Evolutionary conservation across 2,888 invertebrate species (phyloP), one percentile per base, ranked within the genome.

Genomic region (Teinopalpus imperialis): DNA sequence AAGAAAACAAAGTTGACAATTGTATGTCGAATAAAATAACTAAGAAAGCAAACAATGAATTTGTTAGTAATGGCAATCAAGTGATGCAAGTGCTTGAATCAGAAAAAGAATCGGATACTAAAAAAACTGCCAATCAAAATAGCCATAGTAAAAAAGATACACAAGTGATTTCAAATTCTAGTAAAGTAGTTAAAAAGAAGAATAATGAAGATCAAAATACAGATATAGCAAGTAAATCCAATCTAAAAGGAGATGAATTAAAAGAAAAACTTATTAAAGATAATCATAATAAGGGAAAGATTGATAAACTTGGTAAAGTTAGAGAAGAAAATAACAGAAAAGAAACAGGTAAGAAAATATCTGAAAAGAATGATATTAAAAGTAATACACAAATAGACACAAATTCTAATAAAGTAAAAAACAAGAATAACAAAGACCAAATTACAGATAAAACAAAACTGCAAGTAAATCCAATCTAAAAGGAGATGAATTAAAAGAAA

Each of bases 1-100:
- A 70, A 29, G 65, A 60, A 5, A 62, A 61, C 56, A 24, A 45
- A 31, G 6, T 1, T 7, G 21, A 29, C 9, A 21, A 10, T 21
- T 13, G 14, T 14, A 8, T 12, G n/a, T 7, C 8, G 2, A 10
- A 7, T 5, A 32, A 31, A 23, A 6, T 27, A 7, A 7, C 7
- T 8, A 18, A 29, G 14, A 14, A 3, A 2, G 2, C n/a, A 1
- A 29, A 29, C 14, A 0, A 7, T n/a, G 29, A 7, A 7, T 3
- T 7, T 13, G n/a, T 1, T 14, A 12, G 3, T n/a, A 6, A 3
- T 13, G 12, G 2, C 2, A 6, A 12, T 8, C 5, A 8, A 26
- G 4, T n/a, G 8, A 12, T n/a, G 8, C 1, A 3, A n/a, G n/a
- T n/a, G n/a, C n/a, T n/a, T n/a, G n/a, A n/a, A n/a, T n/a, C n/a